Base-by-base conservation (phyloP, 2,113 vertebrate species). In the Piaya cayana region DNA sequence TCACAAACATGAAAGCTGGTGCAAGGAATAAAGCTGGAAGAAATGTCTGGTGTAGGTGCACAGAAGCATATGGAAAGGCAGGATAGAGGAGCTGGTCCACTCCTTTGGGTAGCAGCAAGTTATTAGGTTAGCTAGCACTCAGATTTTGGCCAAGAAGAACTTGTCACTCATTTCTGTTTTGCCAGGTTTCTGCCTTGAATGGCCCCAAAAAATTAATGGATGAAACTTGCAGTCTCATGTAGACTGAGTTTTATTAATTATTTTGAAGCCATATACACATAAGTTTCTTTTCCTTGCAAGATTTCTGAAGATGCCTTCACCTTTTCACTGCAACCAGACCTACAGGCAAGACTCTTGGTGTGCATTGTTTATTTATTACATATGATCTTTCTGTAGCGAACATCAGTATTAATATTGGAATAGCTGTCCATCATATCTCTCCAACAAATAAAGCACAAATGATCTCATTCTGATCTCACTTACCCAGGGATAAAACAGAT, bases 321-420 rank as follows among this genome's bases (percentile, higher is more conserved):
- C 58, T 25, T 77, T 96, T 60, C 23, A 21, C 68, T 84, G 64
- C 71, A 68, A 50, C 34, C 45, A 79, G 55, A 83, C 86, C 42
- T 55, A 20, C 17, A 70, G 78, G 30, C 52, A 59, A 84, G 67
- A 71, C 37, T 70, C 30, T 59, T 96, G 27, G 49, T 87, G 39
- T 43, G 34, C 39, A 5, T 71, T 92, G 60, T 39, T 94, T 91
- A 86, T 83, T 74, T 90, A 88, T 77, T 96, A 64, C 63, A 11
- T 64, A 26, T 4, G 5, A 15, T 82, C 62, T 86, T 71, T 34
- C 50, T 52, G 13, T 65, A 78, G 60, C 26, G 71, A 88, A 43
- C 53, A 30, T 80, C 56, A 83, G 27, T 64, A 82, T 94, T 88
- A 75, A 77, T 92, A 81, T 88, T 92, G 94, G 53, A 96, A 49